Percentiles rank a stretch among this genome's conserved stretches.
phyloP scores from a whole-genome alignment of 2,888 invertebrate genomes.

The Meteorus colon region DNA sequence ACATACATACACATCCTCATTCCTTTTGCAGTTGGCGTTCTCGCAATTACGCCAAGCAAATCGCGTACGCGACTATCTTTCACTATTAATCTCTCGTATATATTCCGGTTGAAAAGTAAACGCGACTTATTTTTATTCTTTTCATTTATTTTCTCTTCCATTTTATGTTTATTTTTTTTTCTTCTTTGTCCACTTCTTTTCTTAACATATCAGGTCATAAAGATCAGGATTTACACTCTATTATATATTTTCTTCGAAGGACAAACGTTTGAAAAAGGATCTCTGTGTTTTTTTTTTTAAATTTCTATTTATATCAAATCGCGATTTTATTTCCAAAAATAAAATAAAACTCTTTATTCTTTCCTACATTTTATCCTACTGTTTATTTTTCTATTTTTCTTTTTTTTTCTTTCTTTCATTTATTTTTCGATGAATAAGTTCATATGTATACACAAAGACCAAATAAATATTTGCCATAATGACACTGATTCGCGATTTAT shows the following conservation, averaged over 20 bases:
- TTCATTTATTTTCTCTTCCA: conserved; percentile 3
- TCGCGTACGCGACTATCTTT: conserved; percentile 38
- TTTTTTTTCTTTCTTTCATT: not conserved
- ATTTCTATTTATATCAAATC: too few species aligned
- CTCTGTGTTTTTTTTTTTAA: too few species aligned
- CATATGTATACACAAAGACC: conserved; percentile 4
- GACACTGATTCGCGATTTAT: not conserved
- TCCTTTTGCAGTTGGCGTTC: not conserved
- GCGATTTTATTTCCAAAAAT: not conserved
- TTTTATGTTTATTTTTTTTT: conserved; percentile 13
- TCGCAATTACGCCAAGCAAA: conserved; percentile 20
- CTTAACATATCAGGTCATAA: conserved; percentile 52
- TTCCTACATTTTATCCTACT: too few species aligned
- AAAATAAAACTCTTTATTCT: not conserved
- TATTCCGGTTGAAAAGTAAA: conserved; percentile 25
- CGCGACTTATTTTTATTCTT: conserved; percentile 28
- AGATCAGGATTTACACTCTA: conserved; percentile 51
- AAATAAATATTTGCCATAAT: not conserved
- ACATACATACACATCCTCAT: conserved; percentile 2
- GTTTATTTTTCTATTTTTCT: not conserved
- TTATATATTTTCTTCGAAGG: conserved; percentile 41
- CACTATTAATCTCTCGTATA: conserved; percentile 43
- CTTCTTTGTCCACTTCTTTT: conserved; percentile 26
- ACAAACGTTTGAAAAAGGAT: not conserved
- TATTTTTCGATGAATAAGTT: not conserved